Evolutionary conservation across 2,797 vertebrate genomes (phyloP).

Genomic region (Enteromius afrohamiltoni): DNA sequence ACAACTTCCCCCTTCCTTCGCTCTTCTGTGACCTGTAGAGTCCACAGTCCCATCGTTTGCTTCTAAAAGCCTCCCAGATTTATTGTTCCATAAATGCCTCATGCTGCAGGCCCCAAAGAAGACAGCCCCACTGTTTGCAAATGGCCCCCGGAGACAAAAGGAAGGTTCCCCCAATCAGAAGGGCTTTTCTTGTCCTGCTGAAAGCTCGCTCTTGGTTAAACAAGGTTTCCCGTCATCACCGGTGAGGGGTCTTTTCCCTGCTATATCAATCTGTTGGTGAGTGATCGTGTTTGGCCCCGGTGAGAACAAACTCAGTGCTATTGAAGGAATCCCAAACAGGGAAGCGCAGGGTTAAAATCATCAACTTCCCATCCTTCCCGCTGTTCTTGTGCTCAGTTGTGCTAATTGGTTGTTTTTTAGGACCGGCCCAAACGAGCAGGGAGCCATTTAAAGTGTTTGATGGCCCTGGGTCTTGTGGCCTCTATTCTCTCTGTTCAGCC

Average conservation of each 20-base stretch:
- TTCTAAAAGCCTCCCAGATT: conserved; percentile 74
- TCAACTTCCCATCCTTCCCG: conserved; percentile 71
- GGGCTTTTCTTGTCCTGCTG: conserved; percentile 60
- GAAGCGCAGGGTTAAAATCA: conserved; percentile 71
- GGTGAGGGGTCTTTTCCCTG: not conserved
- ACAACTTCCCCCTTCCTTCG: conserved; percentile 43
- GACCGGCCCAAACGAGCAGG: conserved; percentile 67
- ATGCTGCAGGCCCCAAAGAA: conserved; percentile 68
- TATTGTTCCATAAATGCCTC: conserved; percentile 79
- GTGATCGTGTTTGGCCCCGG: conserved; percentile 48
- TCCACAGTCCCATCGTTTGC: conserved; percentile 58
- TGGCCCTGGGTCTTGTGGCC: conserved; percentile 65
- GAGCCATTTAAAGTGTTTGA: conserved; percentile 67
- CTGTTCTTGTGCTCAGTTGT: conserved; percentile 68
- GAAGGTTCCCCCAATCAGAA: conserved; percentile 67
- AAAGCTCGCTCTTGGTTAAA: conserved; percentile 49
- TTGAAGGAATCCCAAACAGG: conserved; percentile 61
- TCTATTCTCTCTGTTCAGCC: conserved; percentile 37
- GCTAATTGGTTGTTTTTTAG: conserved; percentile 77
- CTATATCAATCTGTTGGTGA: conserved; percentile 32
- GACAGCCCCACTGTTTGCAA: conserved; percentile 70
- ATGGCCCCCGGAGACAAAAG: conserved; percentile 72
- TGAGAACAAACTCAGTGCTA: conserved; percentile 61
- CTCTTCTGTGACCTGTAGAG: conserved; percentile 60
- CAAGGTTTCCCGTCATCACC: conserved; percentile 51